Base-by-base conservation (phyloP, 2,113 vertebrate species). In the Xenopus borealis region DNA sequence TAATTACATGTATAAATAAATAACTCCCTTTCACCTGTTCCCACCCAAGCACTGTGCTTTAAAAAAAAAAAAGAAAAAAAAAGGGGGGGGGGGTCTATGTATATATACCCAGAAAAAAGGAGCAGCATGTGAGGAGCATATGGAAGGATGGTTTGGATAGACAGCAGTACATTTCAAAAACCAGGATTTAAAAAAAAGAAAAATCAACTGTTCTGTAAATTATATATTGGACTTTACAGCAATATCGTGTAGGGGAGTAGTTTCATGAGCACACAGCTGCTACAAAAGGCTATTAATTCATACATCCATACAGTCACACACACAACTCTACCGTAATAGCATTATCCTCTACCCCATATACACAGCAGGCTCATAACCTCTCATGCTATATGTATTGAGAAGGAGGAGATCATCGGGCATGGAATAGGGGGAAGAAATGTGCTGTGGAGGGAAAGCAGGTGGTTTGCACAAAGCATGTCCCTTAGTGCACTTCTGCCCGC, bases 1-100 rank as follows among this genome's bases (percentile, higher is more conserved):
- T 85, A 90, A 87, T 80, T 84, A 86, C 85, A 86, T 84, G 86
- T 88, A 90, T 88, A 90, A 90, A 90, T 90, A 90, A 88, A 90
- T 90, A 90, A 90, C 88, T 88, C 87, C 86, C 86, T 83, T 70
- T 79, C 81, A 63, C 85, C 80, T 83, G 81, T 82, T 78, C 82
- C 82, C 83, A 79, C 57, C 72, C 83, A 82, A 78, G 84, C 83
- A 79, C 81, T 84, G 81, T 83, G 86, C 84, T 83, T 80, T 20
- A 27, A 27, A 27, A 27, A 27, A 27, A 27, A 27, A 27, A 27
- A 27, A 27, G 59, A 66, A 66, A 33, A 33, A 33, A 17, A 63
- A 50, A 52, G 61, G 5, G 30, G 20, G 5, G 58, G 12, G 10
- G 20, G 23, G 23, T 27, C 23, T 27, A 27, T 27, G 23, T 27